Conservation (phyloP, 2,797 vertebrate species). For the Manis crassicaudata region DNA sequence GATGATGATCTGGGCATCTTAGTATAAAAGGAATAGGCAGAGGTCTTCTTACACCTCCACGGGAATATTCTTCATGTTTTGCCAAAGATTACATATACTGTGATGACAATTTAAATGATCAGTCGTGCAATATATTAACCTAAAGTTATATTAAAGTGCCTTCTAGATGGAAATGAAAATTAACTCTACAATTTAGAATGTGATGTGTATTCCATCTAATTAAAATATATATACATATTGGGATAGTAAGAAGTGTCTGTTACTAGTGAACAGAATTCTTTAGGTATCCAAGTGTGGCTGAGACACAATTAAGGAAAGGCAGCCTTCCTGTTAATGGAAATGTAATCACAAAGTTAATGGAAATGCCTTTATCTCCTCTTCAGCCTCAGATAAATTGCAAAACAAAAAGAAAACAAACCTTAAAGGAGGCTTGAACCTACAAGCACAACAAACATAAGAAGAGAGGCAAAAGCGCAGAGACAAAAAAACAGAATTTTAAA, state of each 20-base stretch:
- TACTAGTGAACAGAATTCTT: background rate
- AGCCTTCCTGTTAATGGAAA: background rate
- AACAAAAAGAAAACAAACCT: background rate
- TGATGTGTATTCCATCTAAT: background rate
- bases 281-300: background rate
- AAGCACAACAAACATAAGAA: background rate
- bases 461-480: background rate
- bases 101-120: background rate
- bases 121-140: background rate
- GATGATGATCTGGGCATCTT: background rate
- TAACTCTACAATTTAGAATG: background rate
- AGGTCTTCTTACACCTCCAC: background rate
- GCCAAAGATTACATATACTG: background rate
- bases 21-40: background rate
- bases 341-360: background rate
- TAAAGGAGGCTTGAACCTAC: background rate
- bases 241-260: background rate
- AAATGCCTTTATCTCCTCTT: background rate
- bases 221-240: background rate
- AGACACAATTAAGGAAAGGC: background rate
- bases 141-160: background rate
- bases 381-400: background rate
- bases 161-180: background rate
- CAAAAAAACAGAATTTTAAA: background rate
- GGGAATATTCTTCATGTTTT: background rate